These are phyloP conservation scores for Amazona vittata DNA, from an alignment of 2,113 vertebrate genomes.

Conservation along the genomic window DNA sequence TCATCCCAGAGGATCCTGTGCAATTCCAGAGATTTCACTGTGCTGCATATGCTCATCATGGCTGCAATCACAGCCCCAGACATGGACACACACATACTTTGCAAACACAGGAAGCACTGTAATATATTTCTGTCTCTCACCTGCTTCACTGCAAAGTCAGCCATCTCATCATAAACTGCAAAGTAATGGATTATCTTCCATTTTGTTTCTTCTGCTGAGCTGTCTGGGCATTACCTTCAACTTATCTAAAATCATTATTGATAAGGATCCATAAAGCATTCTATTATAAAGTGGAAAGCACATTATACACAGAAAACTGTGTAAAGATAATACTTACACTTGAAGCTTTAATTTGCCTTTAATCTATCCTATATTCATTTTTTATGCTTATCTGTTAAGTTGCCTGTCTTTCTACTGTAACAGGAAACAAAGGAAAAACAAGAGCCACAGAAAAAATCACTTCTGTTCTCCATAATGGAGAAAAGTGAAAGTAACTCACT, in stretches of 20 bases:
- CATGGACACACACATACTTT: not conserved
- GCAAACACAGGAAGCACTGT: not conserved
- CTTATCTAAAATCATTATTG: not conserved
- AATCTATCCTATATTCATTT: not conserved
- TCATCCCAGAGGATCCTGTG: not conserved
- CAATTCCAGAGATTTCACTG: not conserved
- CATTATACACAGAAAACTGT: not conserved
- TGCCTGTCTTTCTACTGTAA: not conserved
- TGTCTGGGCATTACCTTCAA: not conserved
- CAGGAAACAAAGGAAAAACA: not conserved
- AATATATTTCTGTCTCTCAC: not conserved
- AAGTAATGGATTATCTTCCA: not conserved
- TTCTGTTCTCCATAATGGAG: not conserved
- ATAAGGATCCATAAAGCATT: not conserved
- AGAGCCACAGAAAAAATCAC: not conserved
- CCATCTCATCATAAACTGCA: not conserved
- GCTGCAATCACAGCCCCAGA: rapidly evolving
- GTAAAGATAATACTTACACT: not conserved
- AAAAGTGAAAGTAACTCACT: not conserved
- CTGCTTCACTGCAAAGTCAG: not conserved
- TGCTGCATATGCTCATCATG: not conserved
- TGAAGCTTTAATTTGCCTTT: not conserved
- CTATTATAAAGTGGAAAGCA: not conserved
- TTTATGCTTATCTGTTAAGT: not conserved
- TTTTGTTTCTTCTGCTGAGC: not conserved